These are phyloP conservation scores for Myrmophylax atrothorax DNA, from an alignment of 2,113 vertebrate genomes.

Conservation along the genomic window DNA sequence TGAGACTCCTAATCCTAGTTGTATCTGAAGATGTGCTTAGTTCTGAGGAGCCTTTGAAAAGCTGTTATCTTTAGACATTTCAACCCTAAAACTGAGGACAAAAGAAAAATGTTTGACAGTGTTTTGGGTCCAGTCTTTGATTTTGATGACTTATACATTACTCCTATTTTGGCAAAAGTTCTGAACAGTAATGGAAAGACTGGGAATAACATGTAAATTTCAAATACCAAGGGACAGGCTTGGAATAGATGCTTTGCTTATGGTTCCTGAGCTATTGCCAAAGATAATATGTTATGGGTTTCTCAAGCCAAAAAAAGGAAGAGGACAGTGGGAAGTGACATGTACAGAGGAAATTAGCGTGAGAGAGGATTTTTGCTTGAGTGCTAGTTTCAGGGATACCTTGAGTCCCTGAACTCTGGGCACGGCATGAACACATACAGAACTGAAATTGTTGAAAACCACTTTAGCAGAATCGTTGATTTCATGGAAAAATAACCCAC, in stretches of 20 bases:
- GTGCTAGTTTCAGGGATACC: background rate
- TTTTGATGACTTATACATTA: slow-evolving; percentile 17
- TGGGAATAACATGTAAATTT: slow-evolving; percentile 37
- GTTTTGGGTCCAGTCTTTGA: background rate
- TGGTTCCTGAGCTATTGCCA: slow-evolving; percentile 41
- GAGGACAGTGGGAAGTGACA: background rate
- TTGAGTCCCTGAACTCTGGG: background rate
- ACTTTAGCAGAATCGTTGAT: slow-evolving; percentile 13
- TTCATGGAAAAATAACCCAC: background rate
- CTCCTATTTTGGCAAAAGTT: slow-evolving; percentile 17
- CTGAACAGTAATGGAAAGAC: slow-evolving; percentile 5
- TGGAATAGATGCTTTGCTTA: slow-evolving; percentile 18
- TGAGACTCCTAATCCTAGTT: background rate
- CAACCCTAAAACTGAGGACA: background rate
- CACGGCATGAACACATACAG: background rate
- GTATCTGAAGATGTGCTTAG: background rate
- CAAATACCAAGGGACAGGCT: background rate
- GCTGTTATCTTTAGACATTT: background rate
- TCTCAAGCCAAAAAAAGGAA: slow-evolving; percentile 10
- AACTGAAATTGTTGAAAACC: background rate
- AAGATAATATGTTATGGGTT: slow-evolving; percentile 7
- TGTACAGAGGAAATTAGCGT: background rate
- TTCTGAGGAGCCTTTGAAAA: background rate
- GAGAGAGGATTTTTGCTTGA: slow-evolving; percentile 43
- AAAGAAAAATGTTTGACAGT: background rate